These are phyloP conservation scores for Molanna angustata DNA, from an alignment of 2,888 invertebrate genomes.

Conservation along the genomic window DNA sequence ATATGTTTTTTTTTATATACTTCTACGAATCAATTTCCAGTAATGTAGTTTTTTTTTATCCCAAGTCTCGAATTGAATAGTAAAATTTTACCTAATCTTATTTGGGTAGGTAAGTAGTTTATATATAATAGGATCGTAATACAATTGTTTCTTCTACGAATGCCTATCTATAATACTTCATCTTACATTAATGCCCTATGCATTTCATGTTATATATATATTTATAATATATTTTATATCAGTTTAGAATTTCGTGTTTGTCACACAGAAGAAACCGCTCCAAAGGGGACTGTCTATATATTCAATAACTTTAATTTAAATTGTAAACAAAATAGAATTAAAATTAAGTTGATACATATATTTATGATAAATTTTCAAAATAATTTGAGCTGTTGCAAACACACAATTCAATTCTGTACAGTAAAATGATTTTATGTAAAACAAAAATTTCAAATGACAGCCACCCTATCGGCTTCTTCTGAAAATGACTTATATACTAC, in stretches of 20 bases:
- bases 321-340: too few species aligned
- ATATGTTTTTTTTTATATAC: too few species aligned
- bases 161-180: slow-evolving; percentile 30
- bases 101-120: slow-evolving; percentile 18
- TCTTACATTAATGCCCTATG: slow-evolving; percentile 24
- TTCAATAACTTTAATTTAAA: neutral
- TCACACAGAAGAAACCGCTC: slow-evolving; percentile 25
- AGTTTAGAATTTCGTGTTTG: slow-evolving; percentile 34
- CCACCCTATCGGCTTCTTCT: slow-evolving; percentile 19
- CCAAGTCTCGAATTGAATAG: too few species aligned
- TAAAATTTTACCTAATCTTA: slow-evolving; percentile 18
- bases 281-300: slow-evolving; percentile 10
- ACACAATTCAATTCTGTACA: too few species aligned
- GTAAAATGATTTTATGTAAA: too few species aligned
- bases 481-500: slow-evolving; percentile 27
- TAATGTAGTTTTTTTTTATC: too few species aligned
- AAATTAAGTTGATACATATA: too few species aligned
- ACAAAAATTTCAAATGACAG: too few species aligned
- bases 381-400: too few species aligned
- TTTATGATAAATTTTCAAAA: too few species aligned
- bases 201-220: slow-evolving; percentile 18
- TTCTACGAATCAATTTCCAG: too few species aligned
- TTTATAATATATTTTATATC: slow-evolving; percentile 31
- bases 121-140: slow-evolving; percentile 26
- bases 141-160: slow-evolving; percentile 28